Evolutionary conservation across 1,140 invertebrate species (phyloP).

Genomic region (Hycleus phaleratus): DNA sequence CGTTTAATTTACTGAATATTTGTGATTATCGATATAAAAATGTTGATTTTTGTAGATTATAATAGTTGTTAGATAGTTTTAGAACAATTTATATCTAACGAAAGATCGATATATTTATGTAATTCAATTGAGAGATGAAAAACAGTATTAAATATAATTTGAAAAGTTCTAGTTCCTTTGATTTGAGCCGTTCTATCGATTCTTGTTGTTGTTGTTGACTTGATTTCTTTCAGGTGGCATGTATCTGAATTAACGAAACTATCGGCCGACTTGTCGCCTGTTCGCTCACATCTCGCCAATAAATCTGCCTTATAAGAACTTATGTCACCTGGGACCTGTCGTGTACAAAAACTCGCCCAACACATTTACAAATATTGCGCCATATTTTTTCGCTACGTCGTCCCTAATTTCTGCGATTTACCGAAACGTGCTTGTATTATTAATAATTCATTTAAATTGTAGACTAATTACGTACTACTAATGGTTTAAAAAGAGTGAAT

Average conservation of each 20-base stretch:
- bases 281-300: conserved; percentile 6
- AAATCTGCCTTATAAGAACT: conserved; percentile 16
- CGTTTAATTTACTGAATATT: too few relatives aligned
- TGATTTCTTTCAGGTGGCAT: neutral
- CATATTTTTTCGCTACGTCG: neutral
- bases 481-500: neutral
- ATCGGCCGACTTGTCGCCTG: neutral
- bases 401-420: neutral
- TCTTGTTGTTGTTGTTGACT: too few relatives aligned
- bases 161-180: too few relatives aligned
- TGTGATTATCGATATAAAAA: neutral
- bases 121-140: neutral
- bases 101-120: conserved; percentile 12
- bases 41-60: conserved; percentile 11
- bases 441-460: neutral
- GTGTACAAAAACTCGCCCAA: neutral
- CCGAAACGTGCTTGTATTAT: neutral
- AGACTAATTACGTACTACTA: neutral
- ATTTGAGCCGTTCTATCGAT: too few relatives aligned
- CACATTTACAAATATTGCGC: neutral
- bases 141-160: too few relatives aligned
- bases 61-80: conserved; percentile 11
- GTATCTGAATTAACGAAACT: conserved; percentile 17
- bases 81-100: conserved; percentile 2
- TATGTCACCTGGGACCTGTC: conserved; percentile 17